These are phyloP conservation scores for Ramphastos sulfuratus DNA, from an alignment of 2,113 vertebrate genomes.

Conservation along the genomic window DNA sequence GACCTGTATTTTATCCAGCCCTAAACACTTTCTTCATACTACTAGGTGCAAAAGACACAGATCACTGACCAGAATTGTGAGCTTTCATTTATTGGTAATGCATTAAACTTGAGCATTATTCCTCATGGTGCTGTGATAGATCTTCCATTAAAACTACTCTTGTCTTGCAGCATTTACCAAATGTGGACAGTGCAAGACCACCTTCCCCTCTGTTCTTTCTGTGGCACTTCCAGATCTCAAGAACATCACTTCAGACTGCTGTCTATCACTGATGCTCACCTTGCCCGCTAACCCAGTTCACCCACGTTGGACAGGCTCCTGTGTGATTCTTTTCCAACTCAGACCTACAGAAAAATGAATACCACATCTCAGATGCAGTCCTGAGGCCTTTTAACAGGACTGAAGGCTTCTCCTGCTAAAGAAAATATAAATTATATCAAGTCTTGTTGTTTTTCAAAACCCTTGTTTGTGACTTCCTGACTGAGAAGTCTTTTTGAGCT, in stretches of 20 bases:
- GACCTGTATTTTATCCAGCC: neutral
- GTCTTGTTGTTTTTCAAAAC: neutral
- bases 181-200: neutral
- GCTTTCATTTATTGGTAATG: neutral
- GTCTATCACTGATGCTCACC: neutral
- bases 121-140: neutral
- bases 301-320: neutral
- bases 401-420: neutral
- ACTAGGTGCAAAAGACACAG: neutral
- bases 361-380: neutral
- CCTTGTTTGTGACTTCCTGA: neutral
- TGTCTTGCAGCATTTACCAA: neutral
- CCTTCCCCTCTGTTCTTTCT: neutral
- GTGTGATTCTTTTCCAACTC: neutral
- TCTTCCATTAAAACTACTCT: neutral
- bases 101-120: neutral
- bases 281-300: neutral
- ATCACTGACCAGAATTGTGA: neutral
- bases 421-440: neutral
- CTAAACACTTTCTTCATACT: neutral
- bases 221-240: neutral
- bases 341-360: neutral
- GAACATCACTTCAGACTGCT: neutral
- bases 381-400: fast-evolving
- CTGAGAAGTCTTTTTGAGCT: neutral